Evolutionary conservation across 2,797 vertebrate species (phyloP), one percentile per base, ranked within the genome.

Genomic region (Sphenopsis melanotis): DNA sequence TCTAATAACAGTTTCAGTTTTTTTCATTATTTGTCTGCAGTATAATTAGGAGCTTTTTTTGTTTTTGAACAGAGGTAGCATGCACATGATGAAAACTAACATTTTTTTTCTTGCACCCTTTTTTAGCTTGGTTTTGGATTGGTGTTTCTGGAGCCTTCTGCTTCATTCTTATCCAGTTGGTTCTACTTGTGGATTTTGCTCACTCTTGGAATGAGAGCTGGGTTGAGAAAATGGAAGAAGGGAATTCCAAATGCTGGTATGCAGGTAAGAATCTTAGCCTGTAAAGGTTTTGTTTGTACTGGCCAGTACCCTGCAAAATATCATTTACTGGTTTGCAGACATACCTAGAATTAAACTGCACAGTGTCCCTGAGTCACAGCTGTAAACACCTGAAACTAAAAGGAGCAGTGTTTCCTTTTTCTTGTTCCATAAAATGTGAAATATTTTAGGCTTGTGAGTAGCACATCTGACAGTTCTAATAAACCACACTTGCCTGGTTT

Each of bases 91-190:
- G 63, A 92, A 70, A 89, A 18, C 59, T 89, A 75, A 95, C 16
- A 27, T 24, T 75, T 26, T 81, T 94, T 76, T 52, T 72, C 36
- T 94, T 95, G 34, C 36, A 85, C 94, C 63, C 49, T 70, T 64
- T 71, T 83, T 41, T 95, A 99, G 99, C 91, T 9, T 99, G 98
- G 98, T 99, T 99, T 96, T 12, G 39, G 34, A 84, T 98, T 70
- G 99, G 99, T 84, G 93, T 95, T 26, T 29, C 3, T 15, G 99
- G 99, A 80, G 99, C 99, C 1, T 97, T 97, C 87, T 83, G 87
- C 56, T 99, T 99, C 97, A 99, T 99, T 94, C 80, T 99, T 39
- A 99, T 99, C 97, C 99, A 99, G 95, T 71, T 99, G 91, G 97
- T 99, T 78, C 97, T 99, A 37, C 98, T 99, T 63, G 98, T 99